Evolutionary conservation across 1,140 invertebrate genomes (phyloP).

Genomic region (Cyclargus thomasi): DNA sequence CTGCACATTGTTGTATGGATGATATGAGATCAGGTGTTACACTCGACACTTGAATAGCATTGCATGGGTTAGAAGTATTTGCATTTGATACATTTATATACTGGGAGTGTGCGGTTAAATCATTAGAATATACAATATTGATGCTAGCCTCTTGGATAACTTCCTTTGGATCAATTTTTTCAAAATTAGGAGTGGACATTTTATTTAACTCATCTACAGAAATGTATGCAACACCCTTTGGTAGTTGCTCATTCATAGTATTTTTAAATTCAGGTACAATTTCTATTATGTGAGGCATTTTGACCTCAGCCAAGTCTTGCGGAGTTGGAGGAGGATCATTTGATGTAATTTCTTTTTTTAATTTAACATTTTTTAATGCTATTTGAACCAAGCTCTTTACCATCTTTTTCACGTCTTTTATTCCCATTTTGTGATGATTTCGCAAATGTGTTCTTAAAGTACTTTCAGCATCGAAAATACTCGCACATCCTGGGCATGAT

Average conservation of each 20-base stretch:
- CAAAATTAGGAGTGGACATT: slow-evolving; percentile 69
- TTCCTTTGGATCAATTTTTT: slow-evolving; percentile 64
- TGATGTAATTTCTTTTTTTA: slow-evolving; percentile 54
- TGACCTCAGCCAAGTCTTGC: slow-evolving; percentile 45
- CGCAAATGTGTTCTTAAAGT: slow-evolving; percentile 61
- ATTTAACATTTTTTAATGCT: slow-evolving; percentile 64
- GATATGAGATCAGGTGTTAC: slow-evolving; percentile 63
- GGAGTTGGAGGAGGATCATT: slow-evolving; percentile 26
- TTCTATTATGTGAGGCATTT: slow-evolving; percentile 67
- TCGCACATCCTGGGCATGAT: slow-evolving; percentile 63
- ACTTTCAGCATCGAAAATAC: slow-evolving; percentile 61
- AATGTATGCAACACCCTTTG: slow-evolving; percentile 64
- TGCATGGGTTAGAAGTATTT: slow-evolving; percentile 37
- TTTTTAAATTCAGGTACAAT: slow-evolving; percentile 56
- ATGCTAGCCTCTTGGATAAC: slow-evolving; percentile 68
- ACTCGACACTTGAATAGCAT: slow-evolving; percentile 55
- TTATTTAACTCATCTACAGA: slow-evolving; percentile 66
- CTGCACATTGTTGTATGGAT: slow-evolving; percentile 44
- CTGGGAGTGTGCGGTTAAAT: slow-evolving; percentile 54
- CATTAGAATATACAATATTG: slow-evolving; percentile 66
- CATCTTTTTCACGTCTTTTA: slow-evolving; percentile 70
- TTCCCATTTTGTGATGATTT: slow-evolving; percentile 72
- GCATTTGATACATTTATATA: slow-evolving; percentile 56
- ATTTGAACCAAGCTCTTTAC: slow-evolving; percentile 65
- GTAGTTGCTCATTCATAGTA: slow-evolving; percentile 46